Evolutionary conservation across 2,888 invertebrate species (phyloP), one percentile per base, ranked within the genome.

Genomic region (Drosophila meridiana): DNA sequence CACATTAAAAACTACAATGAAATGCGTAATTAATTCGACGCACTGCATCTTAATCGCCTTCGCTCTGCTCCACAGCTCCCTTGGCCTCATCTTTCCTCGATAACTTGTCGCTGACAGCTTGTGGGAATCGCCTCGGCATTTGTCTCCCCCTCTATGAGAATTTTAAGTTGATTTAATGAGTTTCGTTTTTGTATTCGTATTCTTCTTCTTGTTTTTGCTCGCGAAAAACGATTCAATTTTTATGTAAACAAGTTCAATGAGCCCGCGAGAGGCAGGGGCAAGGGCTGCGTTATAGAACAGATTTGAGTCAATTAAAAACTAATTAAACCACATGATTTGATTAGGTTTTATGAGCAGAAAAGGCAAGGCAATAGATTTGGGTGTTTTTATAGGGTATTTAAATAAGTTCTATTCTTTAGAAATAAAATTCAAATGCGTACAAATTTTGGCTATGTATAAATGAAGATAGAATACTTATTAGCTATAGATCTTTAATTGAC

Each of bases 1-100:
- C 50, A 62, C 32, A 73, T 60, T 53, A 67, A 69, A 40, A 69
- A 69, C 45, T 70, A 73, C 69, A 73, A 83, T 77, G 80, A 83
- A 72, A 80, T 65, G 76, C 73, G 75, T 87, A 84, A 85, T 87
- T 85, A 89, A 89, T 87, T 89, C 67, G 64, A 82, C 60, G 74
- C 63, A 78, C 60, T 80, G 82, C 87, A 75, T 79, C 85, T 87
- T 76, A 74, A 87, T 84, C 87, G 75, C 56, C 66, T 42, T 42
- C 65, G 66, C 20, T 40, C 20, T 45, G 53, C 52, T 40, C 59
- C 0, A 38, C 45, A n/a, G 34, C 6, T 38, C 45, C 7, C 43
- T 36, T 13, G 28, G 26, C 45, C 59, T 8, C 26, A 20, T 36
- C 56, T 26, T 28, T 52, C 48, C 43, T 52, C n/a, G 40, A 47